Base-by-base conservation (phyloP, 2,113 vertebrate species). In the Gracilinanus agilis region DNA sequence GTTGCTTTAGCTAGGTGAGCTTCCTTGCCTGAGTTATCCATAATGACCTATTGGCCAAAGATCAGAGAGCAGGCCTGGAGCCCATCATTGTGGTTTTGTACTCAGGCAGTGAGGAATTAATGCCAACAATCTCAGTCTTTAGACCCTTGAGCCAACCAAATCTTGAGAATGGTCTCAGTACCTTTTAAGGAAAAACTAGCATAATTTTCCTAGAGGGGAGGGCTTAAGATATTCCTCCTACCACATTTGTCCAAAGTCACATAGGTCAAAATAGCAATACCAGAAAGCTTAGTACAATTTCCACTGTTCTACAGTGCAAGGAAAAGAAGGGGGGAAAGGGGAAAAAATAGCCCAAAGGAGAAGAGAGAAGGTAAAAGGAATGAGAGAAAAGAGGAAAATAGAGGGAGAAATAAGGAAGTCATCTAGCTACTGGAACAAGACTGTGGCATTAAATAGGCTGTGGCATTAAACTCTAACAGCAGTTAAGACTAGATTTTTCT, bases 381-480 rank as follows among this genome's bases (percentile, higher is more conserved):
- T n/a, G n/a, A 27, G 8, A 58, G 56, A 83, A 83, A 40, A 19
- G 16, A 56, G 54, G 23, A 67, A 34, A 90, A 10, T 56, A 53
- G 13, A 16, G 58, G 54, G 24, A 90, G 24, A 90, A 89, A 91
- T 44, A 13, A 0, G 9, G 10, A 27, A 19, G 23, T 44, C 40
- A 54, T 93, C 92, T 90, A 54, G 88, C 3, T n/a, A 2, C 2
- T 3, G 0, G 24, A 90, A 34, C 16, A 61, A 92, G 91, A 40
- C 19, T 92, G 44, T 91, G 55, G 88, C 24, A 54, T 94, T 0
- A 34, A 90, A 40, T 90, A 94, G 91, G 29, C 13, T 92, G 27
- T 91, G 58, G 88, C 24, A 54, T 96, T 93, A 90, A 83, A 53
- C 54, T 16, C 3, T 21, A 89, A 91, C 54, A 25, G 53, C 93